Percentiles rank a stretch among this genome's conserved stretches.
Conservation (phyloP, 2,113 vertebrate species). For the Natator depressus region DNA sequence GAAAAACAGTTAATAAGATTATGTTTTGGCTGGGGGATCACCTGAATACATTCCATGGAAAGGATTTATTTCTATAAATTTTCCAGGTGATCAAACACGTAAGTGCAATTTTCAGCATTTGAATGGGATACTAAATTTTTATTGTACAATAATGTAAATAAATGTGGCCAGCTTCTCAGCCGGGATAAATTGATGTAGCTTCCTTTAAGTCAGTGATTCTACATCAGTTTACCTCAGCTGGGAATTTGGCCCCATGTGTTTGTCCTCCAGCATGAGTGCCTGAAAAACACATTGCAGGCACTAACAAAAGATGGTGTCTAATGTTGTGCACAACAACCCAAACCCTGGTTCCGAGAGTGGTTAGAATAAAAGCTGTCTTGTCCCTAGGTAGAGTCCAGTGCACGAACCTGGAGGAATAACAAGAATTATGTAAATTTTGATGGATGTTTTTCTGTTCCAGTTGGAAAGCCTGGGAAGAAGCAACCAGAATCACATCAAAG, state of each 20-base stretch:
- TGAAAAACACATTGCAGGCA: fast-evolving
- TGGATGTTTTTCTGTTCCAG: background rate
- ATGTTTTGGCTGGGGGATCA: background rate
- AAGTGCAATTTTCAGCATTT: background rate
- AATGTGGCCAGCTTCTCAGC: fast-evolving
- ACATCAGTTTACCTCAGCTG: fast-evolving
- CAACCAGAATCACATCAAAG: background rate
- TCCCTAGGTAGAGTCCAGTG: fast-evolving
- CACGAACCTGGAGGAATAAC: background rate
- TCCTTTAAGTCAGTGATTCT: background rate
- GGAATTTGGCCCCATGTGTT: background rate
- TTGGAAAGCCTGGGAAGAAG: background rate
- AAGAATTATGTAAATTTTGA: background rate
- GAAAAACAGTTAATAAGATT: background rate
- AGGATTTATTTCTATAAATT: background rate
- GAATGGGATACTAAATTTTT: background rate
- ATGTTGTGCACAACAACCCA: fast-evolving
- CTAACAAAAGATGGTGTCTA: background rate
- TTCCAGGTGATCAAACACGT: background rate
- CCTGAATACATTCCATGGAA: fast-evolving
- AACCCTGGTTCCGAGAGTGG: background rate
- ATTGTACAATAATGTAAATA: background rate
- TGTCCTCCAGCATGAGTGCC: background rate
- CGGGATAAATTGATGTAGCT: background rate
- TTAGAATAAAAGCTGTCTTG: background rate